phyloP scores from a whole-genome alignment of 1,140 invertebrate species.

The Bombus confusus region DNA sequence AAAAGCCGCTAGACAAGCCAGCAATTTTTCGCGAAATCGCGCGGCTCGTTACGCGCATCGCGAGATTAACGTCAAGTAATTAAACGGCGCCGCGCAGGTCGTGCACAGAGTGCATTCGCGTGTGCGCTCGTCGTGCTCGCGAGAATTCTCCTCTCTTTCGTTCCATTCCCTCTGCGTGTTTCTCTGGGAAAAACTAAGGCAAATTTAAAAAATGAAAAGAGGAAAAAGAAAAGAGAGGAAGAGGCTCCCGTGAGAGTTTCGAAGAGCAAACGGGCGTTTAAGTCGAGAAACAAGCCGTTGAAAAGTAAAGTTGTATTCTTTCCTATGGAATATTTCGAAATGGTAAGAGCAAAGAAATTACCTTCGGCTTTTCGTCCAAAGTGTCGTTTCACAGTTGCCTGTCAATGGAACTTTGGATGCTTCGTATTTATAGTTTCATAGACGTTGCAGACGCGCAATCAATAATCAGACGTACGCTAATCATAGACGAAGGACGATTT shows the following conservation, averaged over 20 bases:
- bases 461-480: not conserved
- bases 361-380: not conserved
- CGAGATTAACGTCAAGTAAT: constrained; percentile 40
- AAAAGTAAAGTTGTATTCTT: not conserved
- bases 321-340: not conserved
- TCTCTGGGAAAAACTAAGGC: not conserved
- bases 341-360: not conserved
- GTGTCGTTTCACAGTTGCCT: not conserved
- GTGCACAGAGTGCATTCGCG: constrained; percentile 15
- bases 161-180: not conserved
- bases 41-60: constrained; percentile 27
- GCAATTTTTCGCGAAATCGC: constrained; percentile 27
- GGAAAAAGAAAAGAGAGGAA: not conserved
- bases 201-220: not conserved
- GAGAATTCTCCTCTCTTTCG: constrained; percentile 2
- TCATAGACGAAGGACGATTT: constrained; percentile 2
- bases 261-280: not conserved
- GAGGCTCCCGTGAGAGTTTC: not conserved
- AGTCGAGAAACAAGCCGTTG: not conserved
- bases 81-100: constrained; percentile 20
- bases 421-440: too few species aligned
- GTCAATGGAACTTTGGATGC: not conserved
- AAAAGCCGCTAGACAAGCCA: not conserved
- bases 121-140: not conserved
- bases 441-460: not conserved